Percentiles rank a stretch among this genome's conserved stretches.
These are phyloP conservation scores for Drosophila mimica DNA, from an alignment of 2,888 invertebrate genomes.

Conservation along the genomic window DNA sequence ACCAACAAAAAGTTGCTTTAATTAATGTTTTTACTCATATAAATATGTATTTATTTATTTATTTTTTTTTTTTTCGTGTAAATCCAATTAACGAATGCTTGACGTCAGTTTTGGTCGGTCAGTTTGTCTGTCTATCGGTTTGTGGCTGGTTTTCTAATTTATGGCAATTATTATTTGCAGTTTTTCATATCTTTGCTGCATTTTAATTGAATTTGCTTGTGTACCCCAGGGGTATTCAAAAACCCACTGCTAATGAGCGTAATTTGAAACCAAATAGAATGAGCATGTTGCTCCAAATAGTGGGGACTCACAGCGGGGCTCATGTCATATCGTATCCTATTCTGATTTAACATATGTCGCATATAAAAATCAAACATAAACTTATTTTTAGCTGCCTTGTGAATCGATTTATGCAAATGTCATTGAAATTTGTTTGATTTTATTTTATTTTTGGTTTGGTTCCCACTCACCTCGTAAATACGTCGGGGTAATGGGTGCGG, in stretches of 20 bases:
- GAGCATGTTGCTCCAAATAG: conserved; percentile 40
- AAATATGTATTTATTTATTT: not conserved
- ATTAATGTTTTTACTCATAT: conserved; percentile 47
- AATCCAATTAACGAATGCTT: conserved; percentile 63
- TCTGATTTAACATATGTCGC: conserved; percentile 38
- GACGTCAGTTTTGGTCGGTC: conserved; percentile 36
- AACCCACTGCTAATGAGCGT: conserved; percentile 27
- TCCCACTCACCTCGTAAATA: conserved; percentile 93
- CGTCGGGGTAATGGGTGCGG: conserved; percentile 98
- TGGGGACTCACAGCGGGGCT: conserved; percentile 24
- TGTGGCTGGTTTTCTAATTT: conserved; percentile 65
- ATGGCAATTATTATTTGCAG: conserved; percentile 67
- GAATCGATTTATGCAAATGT: conserved; percentile 70
- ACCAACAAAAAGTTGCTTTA: conserved; percentile 58
- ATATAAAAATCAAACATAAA: conserved; percentile 39
- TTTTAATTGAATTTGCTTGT: conserved; percentile 60
- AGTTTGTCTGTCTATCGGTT: not conserved
- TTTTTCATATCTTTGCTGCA: conserved; percentile 52
- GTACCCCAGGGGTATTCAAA: conserved; percentile 20
- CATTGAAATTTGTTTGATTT: conserved; percentile 33
- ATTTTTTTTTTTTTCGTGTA: conserved; percentile 44
- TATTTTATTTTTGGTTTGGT: conserved; percentile 33
- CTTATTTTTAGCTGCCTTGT: conserved; percentile 22
- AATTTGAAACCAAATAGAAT: conserved; percentile 35
- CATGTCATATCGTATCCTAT: conserved; percentile 13